Base-by-base conservation (phyloP, 1,140 invertebrate genomes). In the Drosophila guanche region DNA sequence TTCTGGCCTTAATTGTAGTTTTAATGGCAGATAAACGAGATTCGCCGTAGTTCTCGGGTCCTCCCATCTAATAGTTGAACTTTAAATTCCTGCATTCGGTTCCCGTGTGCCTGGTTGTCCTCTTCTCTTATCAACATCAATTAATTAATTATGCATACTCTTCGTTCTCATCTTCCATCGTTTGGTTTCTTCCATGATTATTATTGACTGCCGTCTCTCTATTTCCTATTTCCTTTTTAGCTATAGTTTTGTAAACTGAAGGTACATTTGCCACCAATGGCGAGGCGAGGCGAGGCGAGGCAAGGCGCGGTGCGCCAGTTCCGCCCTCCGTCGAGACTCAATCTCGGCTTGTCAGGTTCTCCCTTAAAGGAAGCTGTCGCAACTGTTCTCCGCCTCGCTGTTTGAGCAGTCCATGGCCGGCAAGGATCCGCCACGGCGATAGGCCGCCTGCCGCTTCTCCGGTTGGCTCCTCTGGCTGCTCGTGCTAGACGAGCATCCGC, bases 301-400 rank as follows among this genome's bases (percentile, higher is more conserved):
- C 29, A 8, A 8, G 27, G 5, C 27, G 27, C 6, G 8, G 29
- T 8, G 29, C 29, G 8, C 29, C 29, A 8, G 3, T 55, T 84
- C 42, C 47, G 45, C 45, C 41, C 45, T 58, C n/a, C 52, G 51
- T 14, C 22, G 48, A 25, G 69, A 50, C 48, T 41, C 4, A 42
- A 40, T 42, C 12, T 14, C 29, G 23, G 12, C 14, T 45, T 23
- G 12, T 33, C 41, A 33, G 20, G 33, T 10, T n/a, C 23, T 20
- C 1, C 14, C 23, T 60, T 83, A 88, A 29, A 90, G 70, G 33
- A 90, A 79, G 53, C 89, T 90, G 45, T 91, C 90, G 75, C 89
- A 91, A 53, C 90, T 91, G 59, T 90, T 90, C 45, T 90, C 89
- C n/a, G 80, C 56, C 57, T 90, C 89, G 67, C 88, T 91, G 43